Conservation (phyloP, 2,797 vertebrate genomes). For the Antennarius maculatus region DNA sequence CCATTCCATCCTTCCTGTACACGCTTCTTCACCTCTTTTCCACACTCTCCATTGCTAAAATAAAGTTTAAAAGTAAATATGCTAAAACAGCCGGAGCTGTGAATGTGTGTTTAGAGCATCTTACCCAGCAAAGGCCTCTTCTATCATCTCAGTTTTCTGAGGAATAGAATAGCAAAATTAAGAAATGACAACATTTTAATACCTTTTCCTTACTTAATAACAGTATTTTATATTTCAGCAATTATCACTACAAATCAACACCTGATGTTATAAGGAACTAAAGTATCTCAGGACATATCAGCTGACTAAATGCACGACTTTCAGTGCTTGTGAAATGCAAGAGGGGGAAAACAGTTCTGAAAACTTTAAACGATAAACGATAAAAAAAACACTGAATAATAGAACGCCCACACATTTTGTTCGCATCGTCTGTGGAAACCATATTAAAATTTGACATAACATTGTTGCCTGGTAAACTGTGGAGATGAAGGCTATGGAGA, state of each 20-base stretch:
- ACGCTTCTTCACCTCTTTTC: no score
- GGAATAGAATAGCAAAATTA: neutral
- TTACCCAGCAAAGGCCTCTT: conserved; percentile 98
- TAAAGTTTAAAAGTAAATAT: neutral
- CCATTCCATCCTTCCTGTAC: no score
- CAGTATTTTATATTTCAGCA: neutral
- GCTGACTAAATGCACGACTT: no score
- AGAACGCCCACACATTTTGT: no score
- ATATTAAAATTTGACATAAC: no score
- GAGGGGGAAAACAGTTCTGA: no score
- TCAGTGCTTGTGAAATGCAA: neutral
- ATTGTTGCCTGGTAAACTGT: no score
- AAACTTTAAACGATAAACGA: no score
- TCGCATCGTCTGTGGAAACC: neutral
- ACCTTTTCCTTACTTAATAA: neutral
- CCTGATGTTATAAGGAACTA: neutral
- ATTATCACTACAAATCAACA: neutral
- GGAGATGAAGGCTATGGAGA: no score
- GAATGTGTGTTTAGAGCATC: conserved; percentile 30
- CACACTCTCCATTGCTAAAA: no score
- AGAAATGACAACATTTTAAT: neutral
- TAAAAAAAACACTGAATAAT: neutral
- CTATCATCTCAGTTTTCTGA: conserved; percentile 97
- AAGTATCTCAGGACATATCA: neutral
- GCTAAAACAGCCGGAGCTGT: neutral